Percentiles rank a stretch among this genome's conserved stretches.
phyloP scores from a whole-genome alignment of 2,113 vertebrate genomes.

The Mionectes macconnelli region DNA sequence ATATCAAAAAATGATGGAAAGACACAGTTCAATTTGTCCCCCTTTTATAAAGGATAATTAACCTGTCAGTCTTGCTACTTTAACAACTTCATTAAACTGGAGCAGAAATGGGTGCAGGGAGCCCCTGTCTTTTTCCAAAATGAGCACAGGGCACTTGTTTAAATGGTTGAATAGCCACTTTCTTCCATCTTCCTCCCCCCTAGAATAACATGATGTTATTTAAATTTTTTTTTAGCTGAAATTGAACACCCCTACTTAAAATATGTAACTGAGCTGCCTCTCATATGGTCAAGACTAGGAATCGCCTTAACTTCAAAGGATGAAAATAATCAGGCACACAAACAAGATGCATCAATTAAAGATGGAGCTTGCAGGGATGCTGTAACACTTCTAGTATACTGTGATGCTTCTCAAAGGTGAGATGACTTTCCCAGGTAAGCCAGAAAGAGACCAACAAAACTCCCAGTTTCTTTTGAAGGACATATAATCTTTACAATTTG shows the following conservation, averaged over 20 bases:
- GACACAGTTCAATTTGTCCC: conserved; percentile 99
- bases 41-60: conserved; percentile 99
- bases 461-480: background rate
- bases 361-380: conserved; percentile 41
- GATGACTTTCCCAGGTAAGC: background rate
- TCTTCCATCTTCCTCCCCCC: background rate
- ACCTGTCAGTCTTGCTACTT: conserved; percentile 95
- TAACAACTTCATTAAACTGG: conserved; percentile 96
- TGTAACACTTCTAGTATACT: background rate
- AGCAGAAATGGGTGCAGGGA: conserved; percentile 75
- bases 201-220: background rate
- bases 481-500: background rate
- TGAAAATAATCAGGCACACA: conserved; percentile 43
- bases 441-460: background rate
- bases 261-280: conserved; percentile 60
- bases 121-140: conserved; percentile 68
- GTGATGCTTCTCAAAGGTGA: background rate
- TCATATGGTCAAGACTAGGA: conserved; percentile 34
- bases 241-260: conserved; percentile 74
- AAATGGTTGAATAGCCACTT: conserved; percentile 12
- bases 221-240: conserved; percentile 33
- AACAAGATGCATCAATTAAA: conserved; percentile 12
- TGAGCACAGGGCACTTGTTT: conserved; percentile 54
- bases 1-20: conserved; percentile 95
- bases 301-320: conserved; percentile 62